phyloP scores from a whole-genome alignment of 2,797 vertebrate species.

The Takifugu rubripes region DNA sequence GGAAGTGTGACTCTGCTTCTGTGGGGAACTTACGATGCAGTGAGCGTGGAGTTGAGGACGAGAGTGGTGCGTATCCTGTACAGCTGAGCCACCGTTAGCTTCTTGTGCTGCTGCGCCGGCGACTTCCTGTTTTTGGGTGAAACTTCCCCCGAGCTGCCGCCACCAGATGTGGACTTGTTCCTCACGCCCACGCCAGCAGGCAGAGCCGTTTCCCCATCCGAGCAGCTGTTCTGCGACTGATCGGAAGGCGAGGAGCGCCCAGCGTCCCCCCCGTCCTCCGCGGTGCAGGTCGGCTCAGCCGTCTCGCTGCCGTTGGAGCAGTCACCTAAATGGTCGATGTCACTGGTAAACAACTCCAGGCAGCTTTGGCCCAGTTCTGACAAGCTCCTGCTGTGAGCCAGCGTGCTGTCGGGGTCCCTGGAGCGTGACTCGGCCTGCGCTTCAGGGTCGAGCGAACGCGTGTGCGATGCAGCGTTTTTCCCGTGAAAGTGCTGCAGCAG shows the following conservation, averaged over 20 bases:
- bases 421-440: slow-evolving; percentile 5
- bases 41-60: slow-evolving; percentile 95
- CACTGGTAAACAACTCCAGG: slow-evolving; percentile 16
- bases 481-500: slow-evolving; percentile 77
- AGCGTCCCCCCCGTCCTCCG: not conserved
- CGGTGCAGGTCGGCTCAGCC: slow-evolving; percentile 9
- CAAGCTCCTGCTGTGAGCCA: slow-evolving; percentile 81
- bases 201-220: slow-evolving; percentile 40
- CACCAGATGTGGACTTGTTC: not conserved
- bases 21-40: slow-evolving; percentile 86
- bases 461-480: not conserved
- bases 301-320: slow-evolving; percentile 5
- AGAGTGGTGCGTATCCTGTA: slow-evolving; percentile 90
- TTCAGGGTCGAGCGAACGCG: not conserved
- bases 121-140: slow-evolving; percentile 51
- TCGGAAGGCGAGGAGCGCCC: slow-evolving; percentile 21
- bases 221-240: slow-evolving; percentile 49
- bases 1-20: not conserved
- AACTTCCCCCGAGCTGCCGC: slow-evolving; percentile 17
- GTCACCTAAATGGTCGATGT: slow-evolving; percentile 32
- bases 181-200: slow-evolving; percentile 23
- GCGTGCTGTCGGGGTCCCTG: slow-evolving; percentile 5
- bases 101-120: slow-evolving; percentile 75
- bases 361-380: slow-evolving; percentile 70
- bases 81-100: slow-evolving; percentile 81